A percentile compares a stretch with the other conserved stretches of the same genome.
phyloP scores from a whole-genome alignment of 2,888 invertebrate genomes.

The Augiades crinisus region DNA sequence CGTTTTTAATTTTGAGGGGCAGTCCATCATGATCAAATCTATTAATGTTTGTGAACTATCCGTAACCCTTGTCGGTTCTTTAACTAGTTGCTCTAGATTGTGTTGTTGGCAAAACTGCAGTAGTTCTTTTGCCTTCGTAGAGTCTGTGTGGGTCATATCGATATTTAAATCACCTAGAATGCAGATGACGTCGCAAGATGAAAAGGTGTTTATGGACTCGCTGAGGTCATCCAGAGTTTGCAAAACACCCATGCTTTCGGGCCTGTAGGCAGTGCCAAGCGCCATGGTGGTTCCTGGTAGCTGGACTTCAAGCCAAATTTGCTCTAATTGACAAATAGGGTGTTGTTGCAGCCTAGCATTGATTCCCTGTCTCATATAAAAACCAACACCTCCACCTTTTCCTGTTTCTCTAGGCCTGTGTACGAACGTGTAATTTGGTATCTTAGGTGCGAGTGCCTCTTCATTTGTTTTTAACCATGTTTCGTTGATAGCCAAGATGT shows the following conservation, averaged over 20 bases:
- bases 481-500: too few species aligned
- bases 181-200: neutral
- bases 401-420: slow-evolving; percentile 11
- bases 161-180: neutral
- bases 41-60: too few species aligned
- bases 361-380: slow-evolving; percentile 22
- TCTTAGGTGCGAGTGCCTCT: slow-evolving; percentile 13
- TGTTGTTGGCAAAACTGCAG: slow-evolving; percentile 1
- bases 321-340: neutral
- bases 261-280: neutral
- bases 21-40: neutral
- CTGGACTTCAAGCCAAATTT: too few species aligned
- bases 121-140: neutral
- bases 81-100: slow-evolving; percentile 1
- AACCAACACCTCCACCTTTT: slow-evolving; percentile 24
- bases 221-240: neutral
- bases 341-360: neutral
- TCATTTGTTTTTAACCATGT: slow-evolving; percentile 23
- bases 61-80: slow-evolving; percentile 2
- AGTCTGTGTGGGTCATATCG: neutral
- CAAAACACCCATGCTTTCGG: neutral
- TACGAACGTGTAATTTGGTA: slow-evolving; percentile 16
- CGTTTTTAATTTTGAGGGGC: neutral
- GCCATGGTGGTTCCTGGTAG: slow-evolving; percentile 13
- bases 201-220: neutral